Evolutionary conservation across 2,113 vertebrate genomes (phyloP).

Genomic region (Meleagris gallopavo): DNA sequence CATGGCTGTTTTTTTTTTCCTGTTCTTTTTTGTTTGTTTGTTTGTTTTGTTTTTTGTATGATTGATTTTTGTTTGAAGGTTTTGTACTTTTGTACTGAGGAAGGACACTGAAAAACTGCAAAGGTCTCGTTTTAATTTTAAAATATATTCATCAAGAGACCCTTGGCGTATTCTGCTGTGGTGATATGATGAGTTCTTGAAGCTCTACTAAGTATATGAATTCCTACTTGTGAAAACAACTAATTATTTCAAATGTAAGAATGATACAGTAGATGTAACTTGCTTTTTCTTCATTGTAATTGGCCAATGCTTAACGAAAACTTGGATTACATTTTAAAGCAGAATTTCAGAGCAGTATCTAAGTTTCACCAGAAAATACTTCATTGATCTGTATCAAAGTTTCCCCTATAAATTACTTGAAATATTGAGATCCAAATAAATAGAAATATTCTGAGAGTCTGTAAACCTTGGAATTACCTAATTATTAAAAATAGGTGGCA

Average conservation of each 20-base stretch:
- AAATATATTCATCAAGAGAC: not conserved
- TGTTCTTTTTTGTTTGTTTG: not conserved
- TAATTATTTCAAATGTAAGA: not conserved
- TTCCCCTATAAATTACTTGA: not conserved
- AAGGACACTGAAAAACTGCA: not conserved
- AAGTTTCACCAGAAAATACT: not conserved
- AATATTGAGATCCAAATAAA: not conserved
- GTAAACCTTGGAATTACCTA: not conserved
- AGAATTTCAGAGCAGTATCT: not conserved
- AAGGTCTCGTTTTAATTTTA: not conserved
- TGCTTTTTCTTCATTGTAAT: not conserved
- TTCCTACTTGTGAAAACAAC: not conserved
- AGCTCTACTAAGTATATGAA: not conserved
- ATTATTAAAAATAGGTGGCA: not conserved
- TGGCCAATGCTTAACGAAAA: not conserved
- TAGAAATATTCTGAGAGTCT: not conserved
- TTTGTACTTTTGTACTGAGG: not conserved
- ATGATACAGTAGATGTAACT: not conserved
- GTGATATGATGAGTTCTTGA: not conserved
- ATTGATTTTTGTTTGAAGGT: not conserved
- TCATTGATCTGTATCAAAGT: not conserved
- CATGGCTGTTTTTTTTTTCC: no score
- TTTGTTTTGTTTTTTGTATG: not conserved
- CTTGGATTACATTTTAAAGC: not conserved
- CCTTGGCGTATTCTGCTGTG: not conserved